Percentiles rank a stretch among this genome's conserved stretches.
These are phyloP conservation scores for Parauchenoglanis ngamensis DNA, from an alignment of 2,797 vertebrate species.

Conservation along the genomic window DNA sequence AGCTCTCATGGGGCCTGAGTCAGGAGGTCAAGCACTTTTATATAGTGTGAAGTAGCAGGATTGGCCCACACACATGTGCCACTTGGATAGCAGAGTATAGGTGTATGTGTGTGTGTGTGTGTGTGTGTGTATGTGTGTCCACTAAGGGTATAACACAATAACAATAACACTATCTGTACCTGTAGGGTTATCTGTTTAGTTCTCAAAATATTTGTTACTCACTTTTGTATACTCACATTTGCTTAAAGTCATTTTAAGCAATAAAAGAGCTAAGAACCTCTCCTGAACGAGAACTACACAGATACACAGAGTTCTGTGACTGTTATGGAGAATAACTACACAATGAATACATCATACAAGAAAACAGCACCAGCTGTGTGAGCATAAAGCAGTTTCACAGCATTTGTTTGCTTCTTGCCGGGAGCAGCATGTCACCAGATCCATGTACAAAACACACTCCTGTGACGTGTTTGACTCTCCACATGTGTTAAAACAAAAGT, in stretches of 20 bases:
- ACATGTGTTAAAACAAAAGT: slow-evolving; percentile 11
- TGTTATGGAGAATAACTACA: not conserved
- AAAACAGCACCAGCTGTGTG: not conserved
- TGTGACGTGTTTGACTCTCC: not conserved
- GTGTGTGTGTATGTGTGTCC: not conserved
- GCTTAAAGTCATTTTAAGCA: not conserved
- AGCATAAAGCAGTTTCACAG: not conserved
- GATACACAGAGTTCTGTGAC: not conserved
- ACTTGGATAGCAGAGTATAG: not conserved
- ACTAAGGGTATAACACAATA: not conserved
- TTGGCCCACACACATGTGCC: not conserved
- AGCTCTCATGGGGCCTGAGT: slow-evolving; percentile 9
- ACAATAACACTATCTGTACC: not conserved
- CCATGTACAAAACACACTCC: slow-evolving; percentile 9
- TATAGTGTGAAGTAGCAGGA: not conserved
- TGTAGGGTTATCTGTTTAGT: not conserved
- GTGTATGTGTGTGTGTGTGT: not conserved
- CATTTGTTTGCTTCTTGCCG: not conserved
- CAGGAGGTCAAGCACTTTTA: slow-evolving; percentile 13
- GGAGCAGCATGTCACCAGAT: not conserved
- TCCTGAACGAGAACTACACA: not conserved
- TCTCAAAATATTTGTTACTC: not conserved
- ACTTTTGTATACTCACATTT: not conserved
- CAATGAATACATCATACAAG: not conserved
- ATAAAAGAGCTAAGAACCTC: not conserved